Evolutionary conservation across 2,113 vertebrate genomes (phyloP), one percentile per base, ranked within the genome.

Genomic region (Macrotus californicus): DNA sequence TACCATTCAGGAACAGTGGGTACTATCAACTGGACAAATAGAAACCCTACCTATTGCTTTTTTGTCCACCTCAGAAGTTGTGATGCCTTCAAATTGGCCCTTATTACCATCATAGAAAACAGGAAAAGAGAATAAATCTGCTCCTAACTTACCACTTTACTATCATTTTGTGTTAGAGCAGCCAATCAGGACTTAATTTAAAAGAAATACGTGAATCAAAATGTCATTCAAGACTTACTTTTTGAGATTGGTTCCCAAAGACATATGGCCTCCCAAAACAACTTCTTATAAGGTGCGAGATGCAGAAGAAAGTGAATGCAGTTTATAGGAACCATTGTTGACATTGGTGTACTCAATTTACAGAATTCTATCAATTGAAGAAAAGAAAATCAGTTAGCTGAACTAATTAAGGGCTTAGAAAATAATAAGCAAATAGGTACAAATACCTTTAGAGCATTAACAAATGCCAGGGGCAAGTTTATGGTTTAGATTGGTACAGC

Each of bases 391-490:
- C 54, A 94, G 6, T 93, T 93, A 67, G 31, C n/a, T 54, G 22
- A 97, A 89, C 83, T 91, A 85, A 96, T 96, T 94, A 91, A 92
- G 54, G 94, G 26, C 26, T 89, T 89, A 54, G 87, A 87, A 93
- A 76, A 89, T 82, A 89, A 56, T 69, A 96, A 72, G 10, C 76
- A 96, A 92, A 93, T 75, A 89, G 41, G 43, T 96, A 70, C 21
- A 96, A 80, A 94, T 92, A 92, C 54, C 66, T 96, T 89, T 64
- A 80, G 59, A 96, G n/a, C 80, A 16, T 69, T 94, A 95, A 72
- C 9, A 93, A 93, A 48, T 95, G 86, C 94, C 72, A 90, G 34
- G 48, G 80, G 80, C 83, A 94, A 92, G 22, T 93, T 96, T 93
- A 94, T 14, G 18, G n/a, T 82, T 95, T 82, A 94, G 76, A 89